Evolutionary conservation across 1,140 invertebrate species (phyloP), one percentile per base, ranked within the genome.

Genomic region (Propsilocerus akamusi): DNA sequence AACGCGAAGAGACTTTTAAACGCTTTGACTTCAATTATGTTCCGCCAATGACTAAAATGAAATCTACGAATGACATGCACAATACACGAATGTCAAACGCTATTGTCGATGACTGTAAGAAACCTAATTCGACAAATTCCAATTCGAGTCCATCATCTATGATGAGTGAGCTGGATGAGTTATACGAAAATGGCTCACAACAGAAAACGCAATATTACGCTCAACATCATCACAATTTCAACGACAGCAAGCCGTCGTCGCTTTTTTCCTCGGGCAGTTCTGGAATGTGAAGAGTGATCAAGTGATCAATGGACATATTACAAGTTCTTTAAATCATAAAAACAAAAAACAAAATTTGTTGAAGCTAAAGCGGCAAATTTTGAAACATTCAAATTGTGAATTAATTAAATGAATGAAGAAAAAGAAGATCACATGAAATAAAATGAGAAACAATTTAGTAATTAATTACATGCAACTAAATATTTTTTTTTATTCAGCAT

Each of bases 1-100:
- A 66, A 47, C 52, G 64, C 0, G 66, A 68, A 3, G 66, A 68
- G 41, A 62, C 61, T 0, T 67, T 66, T 55, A 67, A 68, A 41
- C 58, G 64, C 0, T 68, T 66, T 49, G 61, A 67, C 17, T 66
- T 59, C 49, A 65, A 62, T 54, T 67, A 64, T 52, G 59, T 66
- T 17, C 63, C 66, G 37, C 62, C 65, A 5, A 61, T 60, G 22
- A 58, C 65, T 49, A 67, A 65, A 52, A 63, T 52, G 23, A 57
- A 56, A 49, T 55, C 52, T 26, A 53, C 41, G 49, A 49, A 55
- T 2, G 53, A 54, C 46, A 48, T 54, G 14, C 46, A 51, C 25
- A 52, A 56, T 26, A 50, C 34, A 41, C 17, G 14, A 17, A 20
- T 41, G 22, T 8, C 34, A 17, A 14, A 41, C 14, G 17, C 22